Conservation (phyloP, 2,888 invertebrate species). For the Mycalesis mineus region DNA sequence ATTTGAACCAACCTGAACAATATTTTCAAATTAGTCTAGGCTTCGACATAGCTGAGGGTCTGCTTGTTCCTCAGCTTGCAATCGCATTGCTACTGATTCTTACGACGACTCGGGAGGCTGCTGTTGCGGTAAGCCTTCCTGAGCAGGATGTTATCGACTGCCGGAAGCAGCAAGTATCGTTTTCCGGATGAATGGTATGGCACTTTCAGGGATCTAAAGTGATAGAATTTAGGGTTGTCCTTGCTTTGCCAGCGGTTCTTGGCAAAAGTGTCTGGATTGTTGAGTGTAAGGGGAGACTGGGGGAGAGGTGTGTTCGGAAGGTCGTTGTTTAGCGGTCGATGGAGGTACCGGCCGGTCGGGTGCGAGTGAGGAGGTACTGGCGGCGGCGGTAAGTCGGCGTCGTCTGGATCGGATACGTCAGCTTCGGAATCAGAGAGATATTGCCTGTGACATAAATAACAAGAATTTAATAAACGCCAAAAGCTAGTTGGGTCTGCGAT, state of each 20-base stretch:
- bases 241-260: constrained; percentile 61
- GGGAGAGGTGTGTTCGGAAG: constrained; percentile 38
- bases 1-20: background rate
- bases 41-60: constrained; percentile 26
- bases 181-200: constrained; percentile 71
- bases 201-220: constrained; percentile 65
- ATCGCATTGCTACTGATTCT: constrained; percentile 71
- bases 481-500: too few relatives aligned
- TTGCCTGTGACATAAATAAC: constrained; percentile 76
- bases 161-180: constrained; percentile 77
- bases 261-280: constrained; percentile 46
- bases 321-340: constrained; percentile 69
- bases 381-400: constrained; percentile 85
- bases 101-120: constrained; percentile 68
- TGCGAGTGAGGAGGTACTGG: constrained; percentile 80
- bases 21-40: constrained; percentile 4
- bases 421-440: constrained; percentile 82
- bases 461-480: too few relatives aligned
- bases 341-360: constrained; percentile 78
- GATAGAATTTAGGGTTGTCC: constrained; percentile 62
- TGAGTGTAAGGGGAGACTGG: constrained; percentile 36
- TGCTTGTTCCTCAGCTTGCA: constrained; percentile 50
- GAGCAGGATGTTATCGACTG: constrained; percentile 77
- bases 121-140: constrained; percentile 75
- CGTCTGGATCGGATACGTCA: constrained; percentile 83